phyloP scores from a whole-genome alignment of 2,113 vertebrate species.

The Eurystomus gularis region DNA sequence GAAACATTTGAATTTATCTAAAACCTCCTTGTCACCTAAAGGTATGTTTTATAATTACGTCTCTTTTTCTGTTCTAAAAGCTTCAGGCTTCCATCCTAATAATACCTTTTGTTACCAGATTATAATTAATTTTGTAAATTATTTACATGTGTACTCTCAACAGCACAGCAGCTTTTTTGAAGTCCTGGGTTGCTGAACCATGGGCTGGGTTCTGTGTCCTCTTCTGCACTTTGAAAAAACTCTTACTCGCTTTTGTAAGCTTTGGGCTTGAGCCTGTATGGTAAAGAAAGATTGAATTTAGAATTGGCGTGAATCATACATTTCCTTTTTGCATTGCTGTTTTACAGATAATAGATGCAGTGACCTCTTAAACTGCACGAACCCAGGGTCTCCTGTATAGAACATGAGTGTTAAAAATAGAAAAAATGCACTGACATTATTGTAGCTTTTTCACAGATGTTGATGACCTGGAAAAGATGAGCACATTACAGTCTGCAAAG shows the following conservation, averaged over 20 bases:
- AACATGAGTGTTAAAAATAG: neutral
- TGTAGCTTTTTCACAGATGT: neutral
- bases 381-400: neutral
- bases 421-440: neutral
- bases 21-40: slow-evolving; percentile 96
- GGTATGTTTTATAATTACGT: slow-evolving; percentile 72
- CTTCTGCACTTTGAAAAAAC: neutral
- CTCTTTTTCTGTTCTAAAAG: neutral
- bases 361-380: neutral
- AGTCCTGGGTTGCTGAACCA: neutral
- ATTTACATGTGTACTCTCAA: neutral
- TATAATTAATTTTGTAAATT: neutral
- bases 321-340: neutral
- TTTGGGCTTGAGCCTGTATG: neutral
- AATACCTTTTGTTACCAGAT: neutral
- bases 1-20: slow-evolving; percentile 94
- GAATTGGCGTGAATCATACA: neutral
- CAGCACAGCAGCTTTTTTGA: neutral
- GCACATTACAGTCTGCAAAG: neutral
- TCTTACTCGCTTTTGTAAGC: neutral
- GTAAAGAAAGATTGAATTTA: neutral
- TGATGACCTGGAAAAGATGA: slow-evolving; percentile 1
- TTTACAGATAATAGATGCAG: neutral
- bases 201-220: neutral
- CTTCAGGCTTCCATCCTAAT: neutral